Evolutionary conservation across 2,797 vertebrate species (phyloP).

Genomic region (Pantherophis alleghaniensis): DNA sequence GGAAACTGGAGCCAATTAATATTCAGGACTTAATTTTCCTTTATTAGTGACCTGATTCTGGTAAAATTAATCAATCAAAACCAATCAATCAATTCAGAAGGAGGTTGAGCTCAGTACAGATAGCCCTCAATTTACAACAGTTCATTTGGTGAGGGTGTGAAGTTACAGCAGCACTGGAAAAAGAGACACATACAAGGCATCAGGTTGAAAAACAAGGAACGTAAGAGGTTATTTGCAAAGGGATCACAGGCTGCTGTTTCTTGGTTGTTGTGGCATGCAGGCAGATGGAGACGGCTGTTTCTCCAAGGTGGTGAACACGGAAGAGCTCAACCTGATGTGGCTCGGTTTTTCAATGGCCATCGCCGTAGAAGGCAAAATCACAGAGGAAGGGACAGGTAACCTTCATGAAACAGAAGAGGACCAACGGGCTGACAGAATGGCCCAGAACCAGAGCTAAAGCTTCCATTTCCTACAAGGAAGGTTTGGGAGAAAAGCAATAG

Average conservation of each 20-base stretch:
- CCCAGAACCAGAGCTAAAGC: neutral
- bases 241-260: neutral
- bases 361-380: conserved; percentile 63
- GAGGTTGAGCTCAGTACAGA: too few species aligned
- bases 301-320: conserved; percentile 63
- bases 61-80: too few species aligned
- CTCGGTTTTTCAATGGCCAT: conserved; percentile 63
- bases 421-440: neutral
- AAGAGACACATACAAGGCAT: too few species aligned
- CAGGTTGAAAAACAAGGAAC: neutral
- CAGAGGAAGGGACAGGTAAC: conserved; percentile 74
- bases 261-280: conserved; percentile 44
- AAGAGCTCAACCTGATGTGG: conserved; percentile 66
- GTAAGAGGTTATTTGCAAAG: neutral
- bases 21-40: too few species aligned
- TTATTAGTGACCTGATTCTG: too few species aligned
- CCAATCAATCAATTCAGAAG: too few species aligned
- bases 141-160: too few species aligned
- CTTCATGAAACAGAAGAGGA: neutral
- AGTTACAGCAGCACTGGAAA: too few species aligned
- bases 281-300: conserved; percentile 69
- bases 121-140: too few species aligned
- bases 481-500: neutral
- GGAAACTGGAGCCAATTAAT: too few species aligned
- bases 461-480: neutral